Evolutionary conservation across 2,888 invertebrate genomes (phyloP), one percentile per base, ranked within the genome.

Genomic region (Bedellia somnulentella): DNA sequence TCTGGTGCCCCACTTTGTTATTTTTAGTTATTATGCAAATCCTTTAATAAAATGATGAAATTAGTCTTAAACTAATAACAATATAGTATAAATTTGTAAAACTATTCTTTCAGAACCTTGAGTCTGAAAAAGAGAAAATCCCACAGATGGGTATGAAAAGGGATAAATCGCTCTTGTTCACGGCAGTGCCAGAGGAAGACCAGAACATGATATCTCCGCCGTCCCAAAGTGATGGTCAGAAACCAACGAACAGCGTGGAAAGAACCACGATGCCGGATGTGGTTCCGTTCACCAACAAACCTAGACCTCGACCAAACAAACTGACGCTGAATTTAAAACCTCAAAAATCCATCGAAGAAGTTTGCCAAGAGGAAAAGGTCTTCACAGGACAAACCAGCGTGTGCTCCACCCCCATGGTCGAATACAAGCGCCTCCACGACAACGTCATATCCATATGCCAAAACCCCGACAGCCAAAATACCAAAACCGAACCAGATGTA

Each of bases 161-260:
- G 29, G 89, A 89, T 52, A 86, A 86, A 37, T 89, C 89, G 0
- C 58, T 89, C 2, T 83, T 90, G 17, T 90, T 90, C 47, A 89
- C 89, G 0, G 87, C 89, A 3, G 90, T 90, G 29, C 87, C 89
- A 2, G 90, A 90, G 64, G 90, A 91, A 49, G 83, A 82, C 40
- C 73, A 76, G 51, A 62, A 49, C 12, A 67, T 75, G 61, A 73
- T 71, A 37, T 75, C 76, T 1, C 76, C 76, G 1, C 75, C 76
- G 1, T 62, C 47, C 39, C 27, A 9, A n/a, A 10, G 3, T 11
- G 10, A 31, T 29, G 5, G 49, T 4, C 44, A 47, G 18, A 43
- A 49, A 29, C 47, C 49, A 22, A 40, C 56, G 24, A 62, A 63
- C 35, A 51, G 45, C 0, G n/a, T n/a, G n/a, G n/a, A n/a, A n/a